Evolutionary conservation across 30 jellyfish, hydroid and myxozoan species (phyloP), one percentile per base, ranked within the genome.

Genomic region (Chrysaora quinquecirrha): DNA sequence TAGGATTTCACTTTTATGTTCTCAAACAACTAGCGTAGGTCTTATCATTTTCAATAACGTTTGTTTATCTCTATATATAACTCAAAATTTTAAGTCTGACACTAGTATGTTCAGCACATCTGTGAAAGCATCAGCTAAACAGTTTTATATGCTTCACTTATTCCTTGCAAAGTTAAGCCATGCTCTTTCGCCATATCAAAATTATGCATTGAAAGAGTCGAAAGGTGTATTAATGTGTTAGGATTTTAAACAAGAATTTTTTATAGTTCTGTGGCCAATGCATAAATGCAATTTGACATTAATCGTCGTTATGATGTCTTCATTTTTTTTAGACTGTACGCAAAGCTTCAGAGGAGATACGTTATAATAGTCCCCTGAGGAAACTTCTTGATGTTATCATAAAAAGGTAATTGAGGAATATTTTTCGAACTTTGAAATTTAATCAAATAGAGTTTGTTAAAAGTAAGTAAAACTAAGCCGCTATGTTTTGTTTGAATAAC

Each of bases 301-400:
- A 10, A 12, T 11, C 22, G 12, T 12, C 29, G 31, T 23, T 61
- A 23, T 61, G 29, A 10, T 23, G 4, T 52, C 20, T 20, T 19
- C 4, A 1, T 84, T 22, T 58, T 6, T 28, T 49, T 32, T 38
- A 86, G 96, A 89, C 84, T 29, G 99, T 93, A 30, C 65, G 63
- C 21, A 88, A 87, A 60, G 96, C 97, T 9, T 94, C 99, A 19
- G 97, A 94, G 61, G 99, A 94, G 38, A 88, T 94, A 20, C 80
- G 83, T 24, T 94, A 94, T 88, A 94, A 94, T 33, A 88, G 97
- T 61, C 71, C 65, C 31, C 80, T 87, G 3, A 54, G 99, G 35
- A 82, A 78, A 47, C 84, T 69, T 76, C 54, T 94, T 64, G 99
- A 94, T 73, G 84, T 89, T 0, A 88, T 94, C 25, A 94, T 94